Percentiles rank a stretch among this genome's conserved stretches.
These are phyloP conservation scores for Meloidogyne exigua DNA, from an alignment of 1,140 invertebrate genomes.

Conservation along the genomic window DNA sequence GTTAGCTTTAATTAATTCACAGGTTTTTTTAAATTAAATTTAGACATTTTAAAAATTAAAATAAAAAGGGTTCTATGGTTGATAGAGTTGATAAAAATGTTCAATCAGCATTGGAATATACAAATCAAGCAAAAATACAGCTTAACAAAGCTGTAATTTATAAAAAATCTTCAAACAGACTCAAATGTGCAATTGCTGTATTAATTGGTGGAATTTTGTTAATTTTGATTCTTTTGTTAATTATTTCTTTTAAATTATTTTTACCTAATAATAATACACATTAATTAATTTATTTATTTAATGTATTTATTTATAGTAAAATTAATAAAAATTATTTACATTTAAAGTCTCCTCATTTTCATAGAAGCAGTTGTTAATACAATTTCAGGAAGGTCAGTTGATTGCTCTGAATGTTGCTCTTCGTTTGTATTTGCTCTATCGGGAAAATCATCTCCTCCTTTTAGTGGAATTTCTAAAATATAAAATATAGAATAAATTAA, in stretches of 20 bases:
- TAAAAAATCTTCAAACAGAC: slow-evolving; percentile 15
- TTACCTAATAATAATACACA: slow-evolving; percentile 9
- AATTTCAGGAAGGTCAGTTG: slow-evolving; percentile 12
- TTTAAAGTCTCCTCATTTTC: slow-evolving; percentile 21
- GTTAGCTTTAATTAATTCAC: slow-evolving; percentile 32
- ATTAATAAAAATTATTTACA: no score
- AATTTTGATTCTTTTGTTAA: slow-evolving; percentile 16
- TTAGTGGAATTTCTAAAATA: background rate
- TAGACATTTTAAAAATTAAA: no score
- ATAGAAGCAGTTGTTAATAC: slow-evolving; percentile 20
- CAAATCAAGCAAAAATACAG: slow-evolving; percentile 6
- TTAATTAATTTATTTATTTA: slow-evolving; percentile 24
- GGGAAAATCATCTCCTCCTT: slow-evolving; percentile 7
- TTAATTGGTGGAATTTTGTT: slow-evolving; percentile 4
- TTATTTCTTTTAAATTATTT: slow-evolving; percentile 6
- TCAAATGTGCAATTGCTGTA: slow-evolving; percentile 18
- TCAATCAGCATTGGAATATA: slow-evolving; percentile 19
- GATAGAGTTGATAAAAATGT: slow-evolving; percentile 13
- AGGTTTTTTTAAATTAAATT: slow-evolving; percentile 19
- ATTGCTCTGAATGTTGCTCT: background rate
- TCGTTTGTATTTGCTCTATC: slow-evolving; percentile 7
- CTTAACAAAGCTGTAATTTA: slow-evolving; percentile 16
- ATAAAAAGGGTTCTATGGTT: slow-evolving; percentile 5
- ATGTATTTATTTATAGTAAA: no score
- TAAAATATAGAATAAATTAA: background rate